phyloP scores from a whole-genome alignment of 2,888 invertebrate species.

The Tetrapedia diversipes region DNA sequence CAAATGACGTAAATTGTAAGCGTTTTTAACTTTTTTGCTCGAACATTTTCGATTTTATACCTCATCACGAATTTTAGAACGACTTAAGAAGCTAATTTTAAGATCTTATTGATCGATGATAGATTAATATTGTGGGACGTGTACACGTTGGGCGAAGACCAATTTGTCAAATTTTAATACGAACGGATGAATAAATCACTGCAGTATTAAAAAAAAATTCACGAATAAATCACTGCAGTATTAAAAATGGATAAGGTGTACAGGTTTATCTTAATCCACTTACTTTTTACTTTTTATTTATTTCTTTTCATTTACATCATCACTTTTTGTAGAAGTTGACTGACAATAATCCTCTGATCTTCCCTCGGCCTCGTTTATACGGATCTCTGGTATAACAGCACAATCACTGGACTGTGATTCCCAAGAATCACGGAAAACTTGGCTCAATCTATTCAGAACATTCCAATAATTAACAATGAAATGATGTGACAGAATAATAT shows the following conservation, averaged over 20 bases:
- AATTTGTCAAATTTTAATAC: slow-evolving; percentile 10
- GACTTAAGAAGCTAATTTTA: slow-evolving; percentile 7
- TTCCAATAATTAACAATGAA: background rate
- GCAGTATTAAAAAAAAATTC: slow-evolving; percentile 43
- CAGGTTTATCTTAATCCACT: background rate
- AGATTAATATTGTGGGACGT: slow-evolving; percentile 19
- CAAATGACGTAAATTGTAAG: background rate
- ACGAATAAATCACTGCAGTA: slow-evolving; percentile 50
- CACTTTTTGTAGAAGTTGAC: slow-evolving; percentile 15
- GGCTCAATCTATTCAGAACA: slow-evolving; percentile 27
- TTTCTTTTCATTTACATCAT: background rate
- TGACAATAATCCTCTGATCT: background rate
- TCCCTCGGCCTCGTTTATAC: slow-evolving; percentile 62
- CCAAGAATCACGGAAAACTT: slow-evolving; percentile 54
- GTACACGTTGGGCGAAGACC: background rate
- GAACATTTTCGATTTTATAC: slow-evolving; percentile 51
- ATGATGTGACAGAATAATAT: background rate
- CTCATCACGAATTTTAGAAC: slow-evolving; percentile 25
- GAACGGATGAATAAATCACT: slow-evolving; percentile 42
- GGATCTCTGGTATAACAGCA: slow-evolving; percentile 66
- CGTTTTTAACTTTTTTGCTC: background rate
- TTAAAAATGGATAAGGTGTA: slow-evolving; percentile 17
- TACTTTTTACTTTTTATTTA: slow-evolving; percentile 21
- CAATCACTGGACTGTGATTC: slow-evolving; percentile 64
- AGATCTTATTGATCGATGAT: slow-evolving; percentile 13